Conservation (phyloP, 2,888 invertebrate species). For the Drosophila limbata region DNA sequence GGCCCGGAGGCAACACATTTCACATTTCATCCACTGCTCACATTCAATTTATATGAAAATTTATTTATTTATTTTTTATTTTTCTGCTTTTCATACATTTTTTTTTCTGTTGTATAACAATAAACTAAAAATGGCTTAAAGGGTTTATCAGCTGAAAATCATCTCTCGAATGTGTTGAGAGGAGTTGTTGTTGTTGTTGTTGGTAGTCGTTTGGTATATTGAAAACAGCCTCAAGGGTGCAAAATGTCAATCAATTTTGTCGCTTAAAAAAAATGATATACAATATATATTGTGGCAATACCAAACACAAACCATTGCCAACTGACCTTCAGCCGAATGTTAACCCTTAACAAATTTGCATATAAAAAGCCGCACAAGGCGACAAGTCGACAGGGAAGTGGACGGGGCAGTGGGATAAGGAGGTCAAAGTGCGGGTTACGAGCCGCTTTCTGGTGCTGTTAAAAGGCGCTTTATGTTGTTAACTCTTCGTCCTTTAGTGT, state of each 20-base stretch:
- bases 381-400: not conserved
- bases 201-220: slow-evolving; percentile 49
- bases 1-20: slow-evolving; percentile 32
- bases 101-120: slow-evolving; percentile 48
- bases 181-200: slow-evolving; percentile 1
- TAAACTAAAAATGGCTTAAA: slow-evolving; percentile 74
- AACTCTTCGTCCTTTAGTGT: slow-evolving; percentile 41
- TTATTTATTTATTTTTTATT: slow-evolving; percentile 46
- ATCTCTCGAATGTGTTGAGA: slow-evolving; percentile 40
- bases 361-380: slow-evolving; percentile 67
- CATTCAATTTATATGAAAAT: slow-evolving; percentile 64
- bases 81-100: not conserved
- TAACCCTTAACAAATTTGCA: slow-evolving; percentile 76
- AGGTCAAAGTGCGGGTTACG: slow-evolving; percentile 29
- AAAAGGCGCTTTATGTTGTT: slow-evolving; percentile 76
- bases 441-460: slow-evolving; percentile 53
- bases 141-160: slow-evolving; percentile 69
- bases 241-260: slow-evolving; percentile 78
- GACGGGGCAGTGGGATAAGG: not conserved
- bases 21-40: slow-evolving; percentile 53
- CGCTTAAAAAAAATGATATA: slow-evolving; percentile 74
- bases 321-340: slow-evolving; percentile 77
- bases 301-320: slow-evolving; percentile 56
- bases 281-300: slow-evolving; percentile 62
- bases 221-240: slow-evolving; percentile 72